Conservation (phyloP, 2,113 vertebrate species). For the Tupaia chinensis region DNA sequence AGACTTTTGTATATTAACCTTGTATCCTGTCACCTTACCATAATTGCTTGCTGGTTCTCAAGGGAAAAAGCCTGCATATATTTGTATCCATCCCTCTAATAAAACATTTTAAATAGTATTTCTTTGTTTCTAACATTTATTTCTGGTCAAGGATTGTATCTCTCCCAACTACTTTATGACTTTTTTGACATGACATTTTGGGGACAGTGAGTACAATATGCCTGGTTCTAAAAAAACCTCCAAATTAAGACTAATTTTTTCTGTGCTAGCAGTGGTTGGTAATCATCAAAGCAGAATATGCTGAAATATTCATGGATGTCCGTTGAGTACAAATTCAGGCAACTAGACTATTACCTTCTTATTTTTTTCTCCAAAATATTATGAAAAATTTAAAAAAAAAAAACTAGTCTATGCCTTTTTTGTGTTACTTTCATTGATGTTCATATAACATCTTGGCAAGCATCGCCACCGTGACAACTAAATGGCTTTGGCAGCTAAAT, state of each 20-base stretch:
- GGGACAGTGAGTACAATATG: neutral
- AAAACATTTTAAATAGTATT: neutral
- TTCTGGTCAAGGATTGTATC: neutral
- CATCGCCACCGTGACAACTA: neutral
- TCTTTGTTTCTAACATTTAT: neutral
- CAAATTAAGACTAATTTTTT: neutral
- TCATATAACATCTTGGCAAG: neutral
- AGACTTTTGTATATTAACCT: neutral
- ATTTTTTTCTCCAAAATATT: neutral
- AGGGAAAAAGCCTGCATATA: neutral
- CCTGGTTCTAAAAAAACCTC: neutral
- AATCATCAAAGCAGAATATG: neutral
- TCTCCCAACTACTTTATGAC: neutral
- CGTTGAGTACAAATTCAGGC: neutral
- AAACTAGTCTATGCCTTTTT: neutral
- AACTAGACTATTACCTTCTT: neutral
- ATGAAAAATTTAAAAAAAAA: neutral
- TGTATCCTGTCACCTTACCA: neutral
- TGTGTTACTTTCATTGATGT: neutral
- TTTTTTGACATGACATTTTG: neutral
- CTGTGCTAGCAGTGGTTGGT: neutral
- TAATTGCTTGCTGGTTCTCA: neutral
- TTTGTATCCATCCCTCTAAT: neutral
- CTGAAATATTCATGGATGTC: neutral
- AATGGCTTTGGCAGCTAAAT: neutral